Evolutionary conservation across 2,113 vertebrate genomes (phyloP).

Genomic region (Leptobrachium ailaonicum): DNA sequence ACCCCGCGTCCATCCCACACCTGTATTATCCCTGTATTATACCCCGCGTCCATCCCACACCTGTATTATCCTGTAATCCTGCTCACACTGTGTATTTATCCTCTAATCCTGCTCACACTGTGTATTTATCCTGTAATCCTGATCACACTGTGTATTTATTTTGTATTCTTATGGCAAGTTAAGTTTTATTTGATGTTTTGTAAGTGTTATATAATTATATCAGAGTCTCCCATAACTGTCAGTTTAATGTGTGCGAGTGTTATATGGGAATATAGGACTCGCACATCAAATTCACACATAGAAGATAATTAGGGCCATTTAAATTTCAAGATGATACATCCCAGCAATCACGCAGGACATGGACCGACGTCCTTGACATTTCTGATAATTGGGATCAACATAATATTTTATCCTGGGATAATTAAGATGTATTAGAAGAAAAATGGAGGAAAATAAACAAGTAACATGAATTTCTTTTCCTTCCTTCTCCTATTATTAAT

Average conservation of each 20-base stretch:
- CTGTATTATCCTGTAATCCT: too few relatives aligned
- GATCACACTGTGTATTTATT: background rate
- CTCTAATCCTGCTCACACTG: too few relatives aligned
- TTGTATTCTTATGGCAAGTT: constrained; percentile 43
- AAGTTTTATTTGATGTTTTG: constrained; percentile 1
- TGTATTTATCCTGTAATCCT: too few relatives aligned
- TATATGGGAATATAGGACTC: background rate
- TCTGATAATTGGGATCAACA: constrained; percentile 29
- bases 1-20: too few relatives aligned
- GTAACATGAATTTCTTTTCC: background rate
- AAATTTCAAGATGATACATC: background rate
- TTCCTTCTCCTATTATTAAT: too few relatives aligned
- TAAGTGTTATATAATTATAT: background rate
- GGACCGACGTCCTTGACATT: constrained; percentile 9
- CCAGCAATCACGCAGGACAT: background rate
- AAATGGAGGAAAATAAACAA: constrained; percentile 30
- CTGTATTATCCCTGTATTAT: too few relatives aligned
- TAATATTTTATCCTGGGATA: constrained; percentile 12
- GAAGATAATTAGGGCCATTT: background rate
- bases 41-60: too few relatives aligned
- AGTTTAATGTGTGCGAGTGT: background rate
- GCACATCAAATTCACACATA: background rate
- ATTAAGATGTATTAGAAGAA: constrained; percentile 15
- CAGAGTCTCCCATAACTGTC: background rate
- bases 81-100: too few relatives aligned